Conservation (phyloP, 2,113 vertebrate genomes). For the Mohoua ochrocephala region DNA sequence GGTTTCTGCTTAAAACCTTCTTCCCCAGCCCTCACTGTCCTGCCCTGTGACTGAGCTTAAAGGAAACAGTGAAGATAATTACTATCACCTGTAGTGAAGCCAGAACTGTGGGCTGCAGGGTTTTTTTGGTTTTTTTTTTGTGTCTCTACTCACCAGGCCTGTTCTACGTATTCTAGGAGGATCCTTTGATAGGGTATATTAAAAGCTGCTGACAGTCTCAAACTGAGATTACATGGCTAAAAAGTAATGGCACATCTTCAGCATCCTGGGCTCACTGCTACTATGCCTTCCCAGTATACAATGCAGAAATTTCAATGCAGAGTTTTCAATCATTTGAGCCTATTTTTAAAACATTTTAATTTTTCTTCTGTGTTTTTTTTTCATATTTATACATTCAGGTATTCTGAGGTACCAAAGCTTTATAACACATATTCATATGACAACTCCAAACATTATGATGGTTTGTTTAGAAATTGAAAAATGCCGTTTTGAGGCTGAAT, state of each 20-base stretch:
- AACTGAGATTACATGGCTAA: background rate
- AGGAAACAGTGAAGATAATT: background rate
- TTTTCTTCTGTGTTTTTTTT: background rate
- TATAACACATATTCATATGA: background rate
- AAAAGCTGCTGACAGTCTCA: conserved; percentile 2
- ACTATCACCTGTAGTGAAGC: background rate
- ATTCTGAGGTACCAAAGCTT: background rate
- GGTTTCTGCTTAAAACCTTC: background rate
- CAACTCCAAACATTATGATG: background rate
- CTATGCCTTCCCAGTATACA: background rate
- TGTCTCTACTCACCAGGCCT: background rate
- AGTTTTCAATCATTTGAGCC: background rate
- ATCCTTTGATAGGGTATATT: background rate
- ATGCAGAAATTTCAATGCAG: background rate
- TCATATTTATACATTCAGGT: background rate
- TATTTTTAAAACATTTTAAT: background rate
- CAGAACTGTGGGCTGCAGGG: background rate
- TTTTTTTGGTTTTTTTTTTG: background rate
- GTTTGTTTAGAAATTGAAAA: conserved; percentile 15
- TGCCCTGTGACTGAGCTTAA: background rate
- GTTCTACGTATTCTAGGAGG: background rate
- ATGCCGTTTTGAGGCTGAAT: background rate
- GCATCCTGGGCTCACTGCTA: background rate
- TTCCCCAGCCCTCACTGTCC: background rate
- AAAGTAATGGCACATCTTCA: background rate